Conservation (phyloP, 2,797 vertebrate species). For the Macroramphosus scolopax region DNA sequence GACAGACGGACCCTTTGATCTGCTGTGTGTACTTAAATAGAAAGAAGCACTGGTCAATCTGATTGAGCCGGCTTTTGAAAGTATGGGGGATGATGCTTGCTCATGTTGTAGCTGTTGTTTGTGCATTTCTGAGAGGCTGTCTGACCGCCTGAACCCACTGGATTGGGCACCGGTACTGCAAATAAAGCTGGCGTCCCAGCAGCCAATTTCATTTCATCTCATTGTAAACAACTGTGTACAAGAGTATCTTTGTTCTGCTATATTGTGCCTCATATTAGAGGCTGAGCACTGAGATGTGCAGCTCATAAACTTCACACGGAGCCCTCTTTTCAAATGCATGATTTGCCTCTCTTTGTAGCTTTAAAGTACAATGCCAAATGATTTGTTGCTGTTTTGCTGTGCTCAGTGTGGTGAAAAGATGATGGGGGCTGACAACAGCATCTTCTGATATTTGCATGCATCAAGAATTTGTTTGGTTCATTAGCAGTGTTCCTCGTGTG, state of each 20-base stretch:
- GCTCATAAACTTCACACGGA: constrained; percentile 44
- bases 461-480: constrained; percentile 42
- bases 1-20: constrained; percentile 52
- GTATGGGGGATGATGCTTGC: constrained; percentile 35
- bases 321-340: constrained; percentile 26
- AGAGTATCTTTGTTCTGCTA: constrained; percentile 21
- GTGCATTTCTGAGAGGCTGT: constrained; percentile 37
- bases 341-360: constrained; percentile 35
- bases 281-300: constrained; percentile 36
- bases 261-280: constrained; percentile 47
- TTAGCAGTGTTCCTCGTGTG: constrained; percentile 39
- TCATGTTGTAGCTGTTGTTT: constrained; percentile 33
- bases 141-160: constrained; percentile 12
- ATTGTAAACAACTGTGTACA: constrained; percentile 40
- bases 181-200: constrained; percentile 44
- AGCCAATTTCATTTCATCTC: constrained; percentile 46
- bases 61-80: constrained; percentile 52
- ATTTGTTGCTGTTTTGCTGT: constrained; percentile 50
- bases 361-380: constrained; percentile 26
- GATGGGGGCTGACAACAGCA: constrained; percentile 39
- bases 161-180: constrained; percentile 44
- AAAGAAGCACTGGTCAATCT: constrained; percentile 51
- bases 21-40: constrained; percentile 44
- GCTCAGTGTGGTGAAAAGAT: constrained; percentile 33
- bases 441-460: constrained; percentile 50